phyloP scores from a whole-genome alignment of 2,113 vertebrate genomes.

The Myiopsitta monachus region DNA sequence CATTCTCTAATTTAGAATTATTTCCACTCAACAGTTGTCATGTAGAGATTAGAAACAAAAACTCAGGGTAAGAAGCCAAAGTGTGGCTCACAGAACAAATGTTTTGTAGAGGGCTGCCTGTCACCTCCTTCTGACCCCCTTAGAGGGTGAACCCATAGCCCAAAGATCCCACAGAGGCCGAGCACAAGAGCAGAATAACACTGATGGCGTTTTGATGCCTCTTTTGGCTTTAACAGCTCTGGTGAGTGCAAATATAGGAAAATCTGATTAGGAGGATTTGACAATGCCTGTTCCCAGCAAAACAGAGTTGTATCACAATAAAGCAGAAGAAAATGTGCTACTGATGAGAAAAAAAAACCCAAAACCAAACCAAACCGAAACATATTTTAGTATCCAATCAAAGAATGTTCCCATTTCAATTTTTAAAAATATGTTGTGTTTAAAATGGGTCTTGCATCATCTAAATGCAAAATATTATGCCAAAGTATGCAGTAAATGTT shows the following conservation, averaged over 20 bases:
- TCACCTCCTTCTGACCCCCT: neutral
- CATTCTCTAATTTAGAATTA: neutral
- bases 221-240: neutral
- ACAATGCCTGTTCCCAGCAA: neutral
- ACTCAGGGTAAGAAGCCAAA: neutral
- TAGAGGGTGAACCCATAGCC: rapidly evolving
- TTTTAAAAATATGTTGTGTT: neutral
- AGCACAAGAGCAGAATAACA: neutral
- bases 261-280: neutral
- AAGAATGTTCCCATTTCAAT: neutral
- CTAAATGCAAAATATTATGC: neutral
- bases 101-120: neutral
- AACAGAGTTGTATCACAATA: neutral
- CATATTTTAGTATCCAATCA: neutral
- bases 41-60: neutral
- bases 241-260: neutral
- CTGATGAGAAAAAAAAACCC: rapidly evolving
- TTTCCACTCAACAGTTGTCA: conserved; percentile 10
- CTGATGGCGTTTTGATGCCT: neutral
- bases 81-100: neutral
- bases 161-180: neutral
- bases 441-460: neutral
- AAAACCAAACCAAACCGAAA: neutral
- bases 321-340: neutral
- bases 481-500: neutral